Conservation (phyloP, 1,140 invertebrate genomes). For the Halyomorpha halys region DNA sequence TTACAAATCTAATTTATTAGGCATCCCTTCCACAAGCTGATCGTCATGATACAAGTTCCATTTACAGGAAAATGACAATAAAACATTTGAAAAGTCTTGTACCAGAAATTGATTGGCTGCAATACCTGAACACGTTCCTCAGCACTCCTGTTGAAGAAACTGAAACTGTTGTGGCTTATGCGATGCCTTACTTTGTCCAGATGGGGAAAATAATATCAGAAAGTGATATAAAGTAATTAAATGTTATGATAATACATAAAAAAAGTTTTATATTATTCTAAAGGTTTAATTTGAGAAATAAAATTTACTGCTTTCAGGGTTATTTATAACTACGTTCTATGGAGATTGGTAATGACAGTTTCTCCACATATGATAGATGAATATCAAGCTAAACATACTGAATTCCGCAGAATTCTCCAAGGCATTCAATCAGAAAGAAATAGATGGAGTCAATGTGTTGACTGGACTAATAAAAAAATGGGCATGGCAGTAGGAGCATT, state of each 20-base stretch:
- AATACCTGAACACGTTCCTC: constrained; percentile 61
- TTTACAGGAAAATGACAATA: constrained; percentile 61
- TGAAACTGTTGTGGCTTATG: constrained; percentile 69
- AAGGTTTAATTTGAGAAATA: too few species aligned
- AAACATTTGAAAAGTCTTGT: constrained; percentile 51
- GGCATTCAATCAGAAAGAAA: constrained; percentile 65
- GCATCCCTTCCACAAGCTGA: constrained; percentile 67
- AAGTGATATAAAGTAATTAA: constrained; percentile 52
- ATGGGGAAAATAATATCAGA: constrained; percentile 59
- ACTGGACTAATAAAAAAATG: constrained; percentile 75
- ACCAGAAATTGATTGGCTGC: constrained; percentile 66
- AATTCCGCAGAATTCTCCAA: constrained; percentile 69
- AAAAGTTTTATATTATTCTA: too few species aligned
- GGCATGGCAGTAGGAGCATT: constrained; percentile 73
- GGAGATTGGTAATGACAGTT: constrained; percentile 68
- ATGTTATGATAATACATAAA: not conserved
- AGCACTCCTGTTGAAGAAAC: constrained; percentile 49
- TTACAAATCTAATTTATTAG: constrained; percentile 36
- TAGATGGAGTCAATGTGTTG: constrained; percentile 72
- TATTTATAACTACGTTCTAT: constrained; percentile 73
- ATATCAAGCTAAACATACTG: constrained; percentile 61
- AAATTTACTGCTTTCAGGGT: constrained; percentile 42
- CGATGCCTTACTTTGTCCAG: constrained; percentile 64
- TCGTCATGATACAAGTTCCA: constrained; percentile 66
- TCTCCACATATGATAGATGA: constrained; percentile 72